These are phyloP conservation scores for Standfussiana lucernea DNA, from an alignment of 2,888 invertebrate genomes.

Conservation along the genomic window DNA sequence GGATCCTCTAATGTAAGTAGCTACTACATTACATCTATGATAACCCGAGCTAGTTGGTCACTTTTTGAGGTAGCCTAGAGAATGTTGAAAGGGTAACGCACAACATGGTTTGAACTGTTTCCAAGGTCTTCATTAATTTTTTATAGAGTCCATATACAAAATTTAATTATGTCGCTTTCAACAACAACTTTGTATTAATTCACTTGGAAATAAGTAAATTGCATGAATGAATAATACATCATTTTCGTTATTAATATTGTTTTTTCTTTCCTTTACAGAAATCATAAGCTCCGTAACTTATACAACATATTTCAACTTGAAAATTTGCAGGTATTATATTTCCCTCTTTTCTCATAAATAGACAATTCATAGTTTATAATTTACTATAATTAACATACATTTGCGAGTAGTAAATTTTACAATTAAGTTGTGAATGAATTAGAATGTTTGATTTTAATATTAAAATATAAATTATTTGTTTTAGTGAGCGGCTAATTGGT, in stretches of 20 bases:
- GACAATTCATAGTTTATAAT: slow-evolving; percentile 66
- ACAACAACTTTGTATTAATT: neutral
- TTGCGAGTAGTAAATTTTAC: slow-evolving; percentile 46
- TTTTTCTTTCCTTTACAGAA: slow-evolving; percentile 81
- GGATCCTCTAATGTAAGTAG: slow-evolving; percentile 83
- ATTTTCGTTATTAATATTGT: slow-evolving; percentile 13
- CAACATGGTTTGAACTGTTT: neutral
- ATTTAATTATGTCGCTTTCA: neutral
- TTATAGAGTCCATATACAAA: too few species aligned
- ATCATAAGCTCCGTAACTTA: slow-evolving; percentile 85
- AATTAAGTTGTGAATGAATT: slow-evolving; percentile 59
- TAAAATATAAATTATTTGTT: slow-evolving; percentile 77
- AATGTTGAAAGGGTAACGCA: neutral
- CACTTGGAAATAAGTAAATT: neutral
- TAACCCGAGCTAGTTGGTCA: neutral
- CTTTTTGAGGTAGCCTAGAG: neutral
- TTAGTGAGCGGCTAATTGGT: slow-evolving; percentile 84
- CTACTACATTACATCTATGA: neutral
- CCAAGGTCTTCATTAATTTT: neutral
- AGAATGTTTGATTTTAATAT: slow-evolving; percentile 63
- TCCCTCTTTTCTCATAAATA: slow-evolving; percentile 61
- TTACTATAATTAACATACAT: slow-evolving; percentile 41
- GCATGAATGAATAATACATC: neutral
- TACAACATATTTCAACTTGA: slow-evolving; percentile 79
- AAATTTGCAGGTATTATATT: slow-evolving; percentile 80